Evolutionary conservation across 2,797 vertebrate species (phyloP).

Genomic region (Pangasius krempfi): DNA sequence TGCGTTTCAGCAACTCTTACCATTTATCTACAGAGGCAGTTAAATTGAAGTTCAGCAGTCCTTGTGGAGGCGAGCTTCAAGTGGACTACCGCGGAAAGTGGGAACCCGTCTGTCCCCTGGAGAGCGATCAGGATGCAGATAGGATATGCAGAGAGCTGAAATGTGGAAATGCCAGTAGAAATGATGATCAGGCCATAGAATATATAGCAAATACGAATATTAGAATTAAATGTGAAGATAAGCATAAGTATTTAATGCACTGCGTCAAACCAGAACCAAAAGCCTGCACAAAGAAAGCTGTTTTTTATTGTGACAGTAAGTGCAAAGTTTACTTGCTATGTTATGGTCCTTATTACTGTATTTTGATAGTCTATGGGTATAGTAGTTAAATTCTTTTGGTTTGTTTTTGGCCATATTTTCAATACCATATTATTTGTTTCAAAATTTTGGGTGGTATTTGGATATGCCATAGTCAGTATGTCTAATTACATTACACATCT

Average conservation of each 20-base stretch:
- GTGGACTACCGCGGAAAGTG: neutral
- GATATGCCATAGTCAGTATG: neutral
- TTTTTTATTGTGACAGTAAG: neutral
- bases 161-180: neutral
- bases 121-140: neutral
- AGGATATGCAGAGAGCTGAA: neutral
- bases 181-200: fast-evolving
- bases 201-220: fast-evolving
- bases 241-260: neutral
- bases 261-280: neutral
- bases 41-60: neutral
- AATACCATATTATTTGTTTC: neutral
- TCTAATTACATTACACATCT: neutral
- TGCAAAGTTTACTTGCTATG: neutral
- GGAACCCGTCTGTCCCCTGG: constrained; percentile 1
- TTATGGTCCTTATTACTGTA: neutral
- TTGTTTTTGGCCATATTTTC: neutral
- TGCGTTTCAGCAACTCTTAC: neutral
- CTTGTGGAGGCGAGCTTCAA: neutral
- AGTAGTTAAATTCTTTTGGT: neutral
- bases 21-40: constrained; percentile 12
- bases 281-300: fast-evolving
- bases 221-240: neutral
- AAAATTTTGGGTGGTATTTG: neutral
- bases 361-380: neutral